phyloP scores from a whole-genome alignment of 2,888 invertebrate species.

The Monopis laevigella region DNA sequence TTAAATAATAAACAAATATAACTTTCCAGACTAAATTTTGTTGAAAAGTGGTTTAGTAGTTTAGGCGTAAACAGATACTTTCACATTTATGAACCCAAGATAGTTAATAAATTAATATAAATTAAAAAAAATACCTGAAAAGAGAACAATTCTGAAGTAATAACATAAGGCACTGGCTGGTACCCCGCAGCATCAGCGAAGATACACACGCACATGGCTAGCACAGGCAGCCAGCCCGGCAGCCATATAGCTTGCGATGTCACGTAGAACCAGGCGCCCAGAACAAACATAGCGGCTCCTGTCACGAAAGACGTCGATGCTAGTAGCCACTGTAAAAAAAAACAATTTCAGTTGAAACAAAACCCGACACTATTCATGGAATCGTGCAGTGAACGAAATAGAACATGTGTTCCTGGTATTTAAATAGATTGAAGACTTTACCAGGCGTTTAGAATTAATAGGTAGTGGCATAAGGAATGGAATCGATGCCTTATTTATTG shows the following conservation, averaged over 20 bases:
- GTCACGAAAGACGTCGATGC: slow-evolving; percentile 50
- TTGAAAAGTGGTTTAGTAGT: too few species aligned
- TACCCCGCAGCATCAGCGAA: slow-evolving; percentile 55
- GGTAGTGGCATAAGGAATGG: too few species aligned
- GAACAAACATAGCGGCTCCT: slow-evolving; percentile 48
- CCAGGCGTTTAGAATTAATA: too few species aligned
- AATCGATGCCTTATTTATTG: too few species aligned
- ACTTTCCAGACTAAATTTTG: neutral
- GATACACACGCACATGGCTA: slow-evolving; percentile 56
- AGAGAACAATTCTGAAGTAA: slow-evolving; percentile 51
- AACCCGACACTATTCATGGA: too few species aligned
- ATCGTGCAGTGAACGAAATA: too few species aligned
- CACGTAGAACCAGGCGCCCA: slow-evolving; percentile 55
- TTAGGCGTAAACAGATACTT: too few species aligned
- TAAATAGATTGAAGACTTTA: too few species aligned
- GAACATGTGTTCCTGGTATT: too few species aligned
- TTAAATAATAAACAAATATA: neutral
- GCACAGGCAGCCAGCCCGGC: slow-evolving; percentile 54
- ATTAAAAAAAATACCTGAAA: slow-evolving; percentile 40
- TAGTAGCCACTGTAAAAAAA: slow-evolving; percentile 44
- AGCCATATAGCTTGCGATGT: slow-evolving; percentile 41
- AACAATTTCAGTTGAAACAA: neutral
- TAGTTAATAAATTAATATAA: too few species aligned
- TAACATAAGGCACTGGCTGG: slow-evolving; percentile 57
- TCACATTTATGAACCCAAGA: too few species aligned